These are phyloP conservation scores for Pandemis heparana DNA, from an alignment of 2,888 invertebrate genomes.

Conservation along the genomic window DNA sequence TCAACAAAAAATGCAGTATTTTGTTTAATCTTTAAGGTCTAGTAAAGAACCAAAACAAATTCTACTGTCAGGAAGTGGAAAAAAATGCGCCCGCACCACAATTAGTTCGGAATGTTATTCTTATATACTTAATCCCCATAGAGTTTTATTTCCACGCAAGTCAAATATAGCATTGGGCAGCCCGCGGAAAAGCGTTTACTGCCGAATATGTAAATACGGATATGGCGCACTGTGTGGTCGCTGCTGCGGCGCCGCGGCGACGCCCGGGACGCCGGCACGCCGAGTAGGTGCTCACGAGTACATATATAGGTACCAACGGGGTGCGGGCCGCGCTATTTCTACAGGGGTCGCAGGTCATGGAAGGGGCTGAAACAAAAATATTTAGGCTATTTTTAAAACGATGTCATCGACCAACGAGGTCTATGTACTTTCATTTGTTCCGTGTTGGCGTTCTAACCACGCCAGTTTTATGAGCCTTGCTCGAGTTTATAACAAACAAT, in stretches of 20 bases:
- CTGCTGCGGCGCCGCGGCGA: not conserved
- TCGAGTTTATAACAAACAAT: not conserved
- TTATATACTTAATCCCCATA: not conserved
- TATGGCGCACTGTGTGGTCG: conserved; percentile 22
- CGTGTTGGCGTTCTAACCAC: not conserved
- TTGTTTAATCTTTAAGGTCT: no score
- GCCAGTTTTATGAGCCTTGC: not conserved
- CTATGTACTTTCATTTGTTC: not conserved
- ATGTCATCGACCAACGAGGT: conserved; percentile 1
- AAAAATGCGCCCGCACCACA: not conserved
- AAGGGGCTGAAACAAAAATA: conserved; percentile 3
- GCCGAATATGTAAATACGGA: conserved; percentile 23
- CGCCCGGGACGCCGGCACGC: not conserved
- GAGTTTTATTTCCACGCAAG: not conserved
- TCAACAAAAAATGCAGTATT: no score
- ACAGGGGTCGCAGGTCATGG: conserved; percentile 9
- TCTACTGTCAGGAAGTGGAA: no score
- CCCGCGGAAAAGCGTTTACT: not conserved
- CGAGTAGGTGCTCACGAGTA: no score
- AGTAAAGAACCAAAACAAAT: no score
- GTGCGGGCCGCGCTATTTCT: not conserved
- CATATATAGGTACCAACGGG: not conserved
- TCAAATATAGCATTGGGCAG: not conserved
- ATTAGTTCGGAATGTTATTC: not conserved
- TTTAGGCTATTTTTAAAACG: conserved; percentile 5